Conservation (phyloP, 2,113 vertebrate species). For the Microcebus tavaratra region DNA sequence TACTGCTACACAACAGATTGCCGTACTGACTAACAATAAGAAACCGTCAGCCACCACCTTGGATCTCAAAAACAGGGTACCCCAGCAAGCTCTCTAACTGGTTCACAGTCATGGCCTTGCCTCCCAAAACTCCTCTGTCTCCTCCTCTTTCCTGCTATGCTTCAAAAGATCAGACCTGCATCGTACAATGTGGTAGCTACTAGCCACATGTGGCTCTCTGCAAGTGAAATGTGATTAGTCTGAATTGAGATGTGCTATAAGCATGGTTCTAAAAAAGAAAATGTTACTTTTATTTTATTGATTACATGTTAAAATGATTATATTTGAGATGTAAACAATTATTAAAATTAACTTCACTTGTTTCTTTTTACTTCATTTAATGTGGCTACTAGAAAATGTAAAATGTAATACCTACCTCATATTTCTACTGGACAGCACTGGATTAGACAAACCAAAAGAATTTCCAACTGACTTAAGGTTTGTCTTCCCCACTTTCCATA, state of each 20-base stretch:
- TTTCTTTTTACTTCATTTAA: conserved; percentile 1
- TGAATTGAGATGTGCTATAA: background rate
- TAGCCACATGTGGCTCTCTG: background rate
- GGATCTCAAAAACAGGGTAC: background rate
- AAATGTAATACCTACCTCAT: background rate
- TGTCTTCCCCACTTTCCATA: background rate
- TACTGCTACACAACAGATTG: background rate
- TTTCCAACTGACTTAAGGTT: no score
- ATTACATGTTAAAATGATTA: background rate
- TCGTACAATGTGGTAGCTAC: background rate
- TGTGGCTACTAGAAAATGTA: background rate
- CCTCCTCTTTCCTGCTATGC: background rate
- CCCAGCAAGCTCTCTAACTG: background rate
- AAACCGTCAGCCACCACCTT: background rate
- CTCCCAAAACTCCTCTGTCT: background rate
- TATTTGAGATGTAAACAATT: background rate
- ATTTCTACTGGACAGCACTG: background rate
- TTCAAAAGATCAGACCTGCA: background rate
- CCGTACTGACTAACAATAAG: background rate
- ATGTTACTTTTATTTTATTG: background rate
- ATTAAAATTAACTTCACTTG: background rate
- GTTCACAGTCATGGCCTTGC: background rate
- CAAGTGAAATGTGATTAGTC: no score
- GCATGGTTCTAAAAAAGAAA: background rate
- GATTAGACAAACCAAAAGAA: background rate